Base-by-base conservation (phyloP, 2,888 invertebrate genomes). In the Heterodera filipjevi region DNA sequence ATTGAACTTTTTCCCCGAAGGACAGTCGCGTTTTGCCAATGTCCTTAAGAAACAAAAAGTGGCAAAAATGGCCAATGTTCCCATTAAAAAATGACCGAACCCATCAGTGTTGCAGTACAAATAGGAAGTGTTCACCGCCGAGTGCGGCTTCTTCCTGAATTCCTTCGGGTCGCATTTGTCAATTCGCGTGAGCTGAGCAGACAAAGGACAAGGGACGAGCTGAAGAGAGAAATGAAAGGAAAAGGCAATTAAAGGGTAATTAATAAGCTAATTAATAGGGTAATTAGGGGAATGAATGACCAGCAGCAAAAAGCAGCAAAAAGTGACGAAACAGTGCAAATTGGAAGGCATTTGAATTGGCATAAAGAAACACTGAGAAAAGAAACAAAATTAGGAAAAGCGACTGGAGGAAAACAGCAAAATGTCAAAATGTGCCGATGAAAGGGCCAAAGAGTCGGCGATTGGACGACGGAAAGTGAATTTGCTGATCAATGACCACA, bases 81-180 rank as follows among this genome's bases (percentile, higher is more conserved):
- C 6, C 16, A 70, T 70, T 70, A 70, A 30, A 32, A 10, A 44
- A 27, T 22, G 1, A 8, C 32, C 81, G 27, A 72, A 87, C 85
- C 88, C 88, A 78, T 88, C 87, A 64, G 86, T 77, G 77, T 88
- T 88, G 77, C 88, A 88, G 78, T 87, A 87, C 14, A 87, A 81
- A 68, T 88, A 88, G 12, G 84, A 84, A 77, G 84, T 84, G 33
- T 85, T 84, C 77, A 80, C 84, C 12, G 81, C 80, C 14, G 87
- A 87, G 66, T 87, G 84, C 64, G 85, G 77, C 75, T 87, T 87
- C 75, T 87, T 87, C 10, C 82, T 74, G 79, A 84, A 85, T 71
- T 86, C 83, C n/a, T 79, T 82, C 33, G 82, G 82, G 66, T 82
- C 76, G 71, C 82, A 82, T 72, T 82, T 78, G 44, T 75, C 59